phyloP scores from a whole-genome alignment of 1,140 invertebrate species.

The Samia ricini region DNA sequence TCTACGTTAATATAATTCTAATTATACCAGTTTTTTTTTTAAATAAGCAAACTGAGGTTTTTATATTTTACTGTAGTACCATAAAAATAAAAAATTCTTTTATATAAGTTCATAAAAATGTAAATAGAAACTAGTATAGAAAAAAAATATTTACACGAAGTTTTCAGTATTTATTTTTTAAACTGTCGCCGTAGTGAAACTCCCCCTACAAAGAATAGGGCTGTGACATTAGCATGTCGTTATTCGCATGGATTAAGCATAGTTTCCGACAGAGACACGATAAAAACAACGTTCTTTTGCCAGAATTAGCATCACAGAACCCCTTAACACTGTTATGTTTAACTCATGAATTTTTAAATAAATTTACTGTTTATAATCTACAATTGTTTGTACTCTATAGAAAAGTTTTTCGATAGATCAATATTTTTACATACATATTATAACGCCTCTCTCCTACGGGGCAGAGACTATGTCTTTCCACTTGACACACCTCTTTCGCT shows the following conservation, averaged over 20 bases:
- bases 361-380: not conserved
- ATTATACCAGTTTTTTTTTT: too few relatives aligned
- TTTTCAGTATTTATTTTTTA: not conserved
- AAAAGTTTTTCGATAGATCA: too few relatives aligned
- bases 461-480: too few relatives aligned
- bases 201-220: not conserved
- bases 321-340: slow-evolving; percentile 1
- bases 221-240: slow-evolving; percentile 33
- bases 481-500: too few relatives aligned
- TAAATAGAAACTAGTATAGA: too few relatives aligned
- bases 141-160: not conserved
- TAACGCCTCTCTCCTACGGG: too few relatives aligned
- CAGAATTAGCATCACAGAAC: not conserved
- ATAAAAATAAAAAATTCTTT: too few relatives aligned
- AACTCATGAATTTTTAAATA: slow-evolving; percentile 1
- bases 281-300: not conserved
- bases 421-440: too few relatives aligned
- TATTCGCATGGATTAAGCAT: slow-evolving; percentile 30
- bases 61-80: too few relatives aligned
- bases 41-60: too few relatives aligned
- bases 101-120: too few relatives aligned
- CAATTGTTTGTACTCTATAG: not conserved
- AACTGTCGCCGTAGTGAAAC: not conserved
- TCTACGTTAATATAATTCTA: too few relatives aligned
- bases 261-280: not conserved